Conservation (phyloP, 1,140 invertebrate species). For the Macrosteles quadrilineatus region DNA sequence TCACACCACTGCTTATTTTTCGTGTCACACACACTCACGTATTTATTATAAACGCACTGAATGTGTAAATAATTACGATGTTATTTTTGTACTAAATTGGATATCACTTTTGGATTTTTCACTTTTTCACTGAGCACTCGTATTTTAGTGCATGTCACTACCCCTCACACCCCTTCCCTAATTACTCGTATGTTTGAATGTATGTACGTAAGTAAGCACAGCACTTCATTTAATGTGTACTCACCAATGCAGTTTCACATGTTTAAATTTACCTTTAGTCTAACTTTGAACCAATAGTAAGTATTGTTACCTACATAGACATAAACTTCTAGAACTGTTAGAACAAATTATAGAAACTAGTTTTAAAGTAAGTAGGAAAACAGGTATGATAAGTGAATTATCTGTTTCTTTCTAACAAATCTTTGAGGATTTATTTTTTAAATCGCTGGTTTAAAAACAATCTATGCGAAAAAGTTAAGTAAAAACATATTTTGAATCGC, state of each 20-base stretch:
- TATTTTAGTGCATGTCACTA: conserved; percentile 33
- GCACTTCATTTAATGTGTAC: neutral
- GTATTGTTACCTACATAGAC: too few relatives aligned
- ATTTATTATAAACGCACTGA: conserved; percentile 17
- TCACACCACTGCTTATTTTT: conserved; percentile 34
- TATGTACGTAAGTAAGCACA: conserved; percentile 14
- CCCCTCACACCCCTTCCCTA: neutral
- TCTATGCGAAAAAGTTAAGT: too few relatives aligned
- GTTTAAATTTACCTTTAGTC: neutral
- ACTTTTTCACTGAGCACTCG: conserved; percentile 28
- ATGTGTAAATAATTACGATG: conserved; percentile 28
- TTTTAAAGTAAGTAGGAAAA: too few relatives aligned
- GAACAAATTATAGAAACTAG: too few relatives aligned
- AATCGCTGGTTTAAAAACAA: too few relatives aligned
- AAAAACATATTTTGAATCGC: too few relatives aligned
- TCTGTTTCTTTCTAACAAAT: too few relatives aligned
- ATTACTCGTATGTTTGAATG: neutral
- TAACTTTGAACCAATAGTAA: neutral
- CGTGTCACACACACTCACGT: conserved; percentile 33
- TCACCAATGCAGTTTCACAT: neutral
- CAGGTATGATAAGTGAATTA: too few relatives aligned
- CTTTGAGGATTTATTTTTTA: too few relatives aligned
- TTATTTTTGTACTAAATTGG: conserved; percentile 29
- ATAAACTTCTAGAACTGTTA: too few relatives aligned
- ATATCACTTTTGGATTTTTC: conserved; percentile 29